Evolutionary conservation across 2,888 invertebrate species (phyloP), one percentile per base, ranked within the genome.

Genomic region (Sturmia bella): DNA sequence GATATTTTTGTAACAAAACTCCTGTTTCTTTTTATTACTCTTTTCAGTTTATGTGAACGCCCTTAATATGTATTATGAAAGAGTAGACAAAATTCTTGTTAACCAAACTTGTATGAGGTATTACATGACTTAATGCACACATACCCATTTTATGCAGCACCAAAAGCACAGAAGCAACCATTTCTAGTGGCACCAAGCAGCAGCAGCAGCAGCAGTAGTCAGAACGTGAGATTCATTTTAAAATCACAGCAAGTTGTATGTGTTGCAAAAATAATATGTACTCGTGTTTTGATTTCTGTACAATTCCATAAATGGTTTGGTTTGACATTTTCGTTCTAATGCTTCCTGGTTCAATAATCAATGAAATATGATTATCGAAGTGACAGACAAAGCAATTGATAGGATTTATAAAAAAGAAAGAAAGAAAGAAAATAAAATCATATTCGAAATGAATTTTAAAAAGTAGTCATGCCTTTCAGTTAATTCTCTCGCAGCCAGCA

Each of bases 261-360:
- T 50, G 27, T 7, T 43, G 3, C 19, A 66, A 56, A 11, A 69
- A 32, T 19, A 15, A 41, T 5, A 17, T 41, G 9, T 11, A 15
- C 13, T 70, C 7, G 57, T 3, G 32, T 24, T 56, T 39, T 56
- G 45, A 56, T 64, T 74, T 74, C 48, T 74, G 37, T 45, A 24
- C 45, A 32, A 45, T 73, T 21, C 69, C 63, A 56, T 77, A 70
- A 77, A 70, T 41, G 70, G 70, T 43, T 70, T 41, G 59, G 59
- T 43, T 68, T 57, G 56, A 57, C 54, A n/a, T 72, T 50, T 63
- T 57, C 9, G 37, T 75, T 80, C 59, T 68, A 66, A 80, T 76
- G 64, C 80, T 80, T 80, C 80, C 80, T 80, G 76, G 80, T 80
- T 76, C 76, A 70, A 80, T 70, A 76, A 66, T 76, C 75, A 80